phyloP scores from a whole-genome alignment of 2,888 invertebrate species.

The Cerceris ruficornis region DNA sequence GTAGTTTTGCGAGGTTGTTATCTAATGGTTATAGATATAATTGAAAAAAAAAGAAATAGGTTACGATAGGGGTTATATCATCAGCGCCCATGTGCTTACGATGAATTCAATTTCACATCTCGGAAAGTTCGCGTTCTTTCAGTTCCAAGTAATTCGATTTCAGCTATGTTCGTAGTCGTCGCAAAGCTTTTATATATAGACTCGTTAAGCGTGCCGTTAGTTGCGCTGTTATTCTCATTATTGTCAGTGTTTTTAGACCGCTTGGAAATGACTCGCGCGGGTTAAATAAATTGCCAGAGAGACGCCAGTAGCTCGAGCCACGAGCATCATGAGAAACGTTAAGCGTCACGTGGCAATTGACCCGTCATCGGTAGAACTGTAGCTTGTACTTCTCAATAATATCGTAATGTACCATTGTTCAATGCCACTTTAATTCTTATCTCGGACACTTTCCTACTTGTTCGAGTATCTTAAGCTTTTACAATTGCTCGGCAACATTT shows the following conservation, averaged over 20 bases:
- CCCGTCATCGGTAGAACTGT: slow-evolving; percentile 1
- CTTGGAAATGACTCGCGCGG: not conserved
- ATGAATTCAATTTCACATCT: too few relatives aligned
- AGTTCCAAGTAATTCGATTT: too few relatives aligned
- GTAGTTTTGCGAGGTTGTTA: too few relatives aligned
- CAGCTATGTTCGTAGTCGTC: too few relatives aligned
- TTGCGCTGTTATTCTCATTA: not conserved
- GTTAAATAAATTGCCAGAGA: not conserved
- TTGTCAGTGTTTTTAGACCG: not conserved
- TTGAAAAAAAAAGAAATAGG: too few relatives aligned
- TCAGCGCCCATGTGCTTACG: too few relatives aligned
- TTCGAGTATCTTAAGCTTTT: too few relatives aligned
- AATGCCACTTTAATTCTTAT: not conserved
- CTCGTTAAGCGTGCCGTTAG: not conserved
- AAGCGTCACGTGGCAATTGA: slow-evolving; percentile 6
- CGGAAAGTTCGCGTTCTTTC: too few relatives aligned
- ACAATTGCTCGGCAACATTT: too few relatives aligned
- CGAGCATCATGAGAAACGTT: not conserved
- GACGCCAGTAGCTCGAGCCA: not conserved
- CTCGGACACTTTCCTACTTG: not conserved
- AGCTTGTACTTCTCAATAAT: not conserved
- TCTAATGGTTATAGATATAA: too few relatives aligned
- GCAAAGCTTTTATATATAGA: too few relatives aligned
- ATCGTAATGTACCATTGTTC: not conserved
- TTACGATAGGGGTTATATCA: too few relatives aligned